These are phyloP conservation scores for Megaleporinus macrocephalus DNA, from an alignment of 2,113 vertebrate species.

Conservation along the genomic window DNA sequence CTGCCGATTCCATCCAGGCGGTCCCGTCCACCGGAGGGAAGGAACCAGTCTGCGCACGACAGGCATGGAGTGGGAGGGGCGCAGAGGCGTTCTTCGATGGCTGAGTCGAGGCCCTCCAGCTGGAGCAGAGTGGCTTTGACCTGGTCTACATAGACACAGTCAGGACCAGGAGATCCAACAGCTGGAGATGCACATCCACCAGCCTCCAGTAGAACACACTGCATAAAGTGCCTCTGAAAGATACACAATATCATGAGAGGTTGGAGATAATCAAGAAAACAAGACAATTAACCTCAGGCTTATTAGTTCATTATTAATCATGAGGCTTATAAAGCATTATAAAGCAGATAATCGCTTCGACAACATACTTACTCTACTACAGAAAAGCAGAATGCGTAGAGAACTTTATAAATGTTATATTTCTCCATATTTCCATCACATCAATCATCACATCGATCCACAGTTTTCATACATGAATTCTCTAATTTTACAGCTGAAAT, in stretches of 20 bases:
- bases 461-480: too few relatives aligned
- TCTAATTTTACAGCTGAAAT: too few relatives aligned
- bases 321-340: too few relatives aligned
- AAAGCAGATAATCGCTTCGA: too few relatives aligned
- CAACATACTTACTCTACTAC: too few relatives aligned
- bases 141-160: conserved; percentile 94
- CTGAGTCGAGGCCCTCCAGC: conserved; percentile 81
- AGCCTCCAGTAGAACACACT: conserved; percentile 92
- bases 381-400: too few relatives aligned
- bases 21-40: conserved; percentile 75
- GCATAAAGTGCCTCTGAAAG: conserved; percentile 86
- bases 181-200: conserved; percentile 87
- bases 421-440: too few relatives aligned
- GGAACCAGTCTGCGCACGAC: conserved; percentile 92
- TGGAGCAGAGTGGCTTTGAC: conserved; percentile 90
- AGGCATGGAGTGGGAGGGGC: conserved; percentile 80
- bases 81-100: conserved; percentile 82
- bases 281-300: not conserved
- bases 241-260: not conserved
- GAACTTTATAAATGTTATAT: too few relatives aligned
- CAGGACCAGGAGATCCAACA: conserved; percentile 86
- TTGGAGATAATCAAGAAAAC: not conserved
- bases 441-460: too few relatives aligned
- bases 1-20: conserved; percentile 74
- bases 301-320: too few relatives aligned